Conservation (phyloP, 2,797 vertebrate species). For the Cyprinella venusta region DNA sequence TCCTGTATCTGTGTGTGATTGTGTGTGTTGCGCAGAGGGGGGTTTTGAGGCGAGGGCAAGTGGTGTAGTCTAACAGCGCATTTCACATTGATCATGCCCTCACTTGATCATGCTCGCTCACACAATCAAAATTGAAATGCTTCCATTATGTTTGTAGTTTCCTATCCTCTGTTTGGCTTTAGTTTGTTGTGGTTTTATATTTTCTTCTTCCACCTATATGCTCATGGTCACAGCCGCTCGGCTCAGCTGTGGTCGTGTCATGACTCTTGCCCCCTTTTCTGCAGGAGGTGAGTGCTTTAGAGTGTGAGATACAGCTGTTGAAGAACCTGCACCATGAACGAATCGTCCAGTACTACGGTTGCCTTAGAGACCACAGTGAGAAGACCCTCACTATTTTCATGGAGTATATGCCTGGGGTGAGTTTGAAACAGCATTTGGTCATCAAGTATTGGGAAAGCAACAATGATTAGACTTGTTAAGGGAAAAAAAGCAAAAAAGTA, state of each 20-base stretch:
- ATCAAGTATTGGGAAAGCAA: not conserved
- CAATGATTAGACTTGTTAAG: not conserved
- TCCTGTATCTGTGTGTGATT: slow-evolving; percentile 72
- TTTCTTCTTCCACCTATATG: not conserved
- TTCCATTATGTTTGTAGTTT: slow-evolving; percentile 11
- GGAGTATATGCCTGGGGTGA: slow-evolving; percentile 99
- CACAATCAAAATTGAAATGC: not conserved
- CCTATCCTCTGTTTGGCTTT: not conserved
- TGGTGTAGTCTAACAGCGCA: slow-evolving; percentile 45
- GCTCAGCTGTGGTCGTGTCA: not conserved
- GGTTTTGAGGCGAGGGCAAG: slow-evolving; percentile 35
- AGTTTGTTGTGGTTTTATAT: not conserved
- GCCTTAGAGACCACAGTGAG: slow-evolving; percentile 90
- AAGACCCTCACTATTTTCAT: slow-evolving; percentile 98
- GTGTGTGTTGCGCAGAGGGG: slow-evolving; percentile 40
- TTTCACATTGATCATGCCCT: slow-evolving; percentile 56
- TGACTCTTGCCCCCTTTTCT: not conserved
- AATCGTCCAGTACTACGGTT: slow-evolving; percentile 96
- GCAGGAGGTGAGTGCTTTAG: slow-evolving; percentile 95
- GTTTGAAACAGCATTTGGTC: slow-evolving; percentile 50
- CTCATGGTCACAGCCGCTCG: not conserved
- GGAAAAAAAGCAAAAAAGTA: not conserved
- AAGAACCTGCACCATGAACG: slow-evolving; percentile 97
- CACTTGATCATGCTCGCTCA: slow-evolving; percentile 18
- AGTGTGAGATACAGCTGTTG: slow-evolving; percentile 97